Evolutionary conservation across 2,113 vertebrate genomes (phyloP).

Genomic region (Macquaria ambigua): DNA sequence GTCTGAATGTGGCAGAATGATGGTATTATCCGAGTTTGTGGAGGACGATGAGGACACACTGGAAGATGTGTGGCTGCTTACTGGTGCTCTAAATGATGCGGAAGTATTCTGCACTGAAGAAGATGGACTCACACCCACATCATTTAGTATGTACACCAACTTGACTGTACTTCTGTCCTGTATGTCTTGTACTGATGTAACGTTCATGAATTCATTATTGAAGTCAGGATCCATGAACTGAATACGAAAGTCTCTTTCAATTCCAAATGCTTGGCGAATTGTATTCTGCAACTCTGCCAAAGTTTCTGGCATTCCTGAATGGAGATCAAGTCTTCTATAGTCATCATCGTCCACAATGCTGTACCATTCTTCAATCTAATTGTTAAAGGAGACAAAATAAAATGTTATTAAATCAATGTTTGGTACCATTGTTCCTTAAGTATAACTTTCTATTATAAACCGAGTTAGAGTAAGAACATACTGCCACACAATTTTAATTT

Average conservation of each 20-base stretch:
- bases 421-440: neutral
- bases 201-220: constrained; percentile 17
- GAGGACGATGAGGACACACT: neutral
- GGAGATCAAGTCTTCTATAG: constrained; percentile 13
- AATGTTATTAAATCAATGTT: too few relatives aligned
- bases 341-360: neutral
- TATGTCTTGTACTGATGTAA: constrained; percentile 8
- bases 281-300: neutral
- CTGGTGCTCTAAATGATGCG: neutral
- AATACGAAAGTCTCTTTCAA: constrained; percentile 27
- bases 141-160: constrained; percentile 6
- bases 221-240: constrained; percentile 39
- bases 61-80: neutral
- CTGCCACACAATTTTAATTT: too few relatives aligned
- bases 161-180: constrained; percentile 17
- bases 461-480: too few relatives aligned
- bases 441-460: neutral
- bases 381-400: neutral
- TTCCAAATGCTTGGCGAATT: constrained; percentile 3
- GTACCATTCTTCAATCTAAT: constrained; percentile 9
- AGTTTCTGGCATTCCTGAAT: constrained; percentile 8
- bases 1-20: constrained; percentile 15
- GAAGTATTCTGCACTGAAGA: neutral
- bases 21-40: neutral
- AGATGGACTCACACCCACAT: too few relatives aligned